phyloP scores from a whole-genome alignment of 2,888 invertebrate genomes.

The Phragmatobia fuliginosa region DNA sequence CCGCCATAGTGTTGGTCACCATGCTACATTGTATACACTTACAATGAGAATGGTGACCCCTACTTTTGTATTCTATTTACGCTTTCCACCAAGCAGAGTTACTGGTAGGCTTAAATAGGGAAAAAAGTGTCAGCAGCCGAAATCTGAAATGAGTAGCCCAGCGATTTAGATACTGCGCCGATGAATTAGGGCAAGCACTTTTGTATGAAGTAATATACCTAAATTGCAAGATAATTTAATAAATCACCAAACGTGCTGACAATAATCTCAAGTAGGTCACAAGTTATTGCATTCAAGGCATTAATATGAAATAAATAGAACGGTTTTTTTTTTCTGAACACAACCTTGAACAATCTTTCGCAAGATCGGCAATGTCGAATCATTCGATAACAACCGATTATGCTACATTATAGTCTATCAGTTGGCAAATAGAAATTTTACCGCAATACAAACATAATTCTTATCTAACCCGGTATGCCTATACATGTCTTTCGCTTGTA shows the following conservation, averaged over 20 bases:
- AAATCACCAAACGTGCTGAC: slow-evolving; percentile 14
- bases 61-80: no score
- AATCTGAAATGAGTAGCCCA: no score
- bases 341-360: slow-evolving; percentile 16
- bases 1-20: no score
- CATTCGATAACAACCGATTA: slow-evolving; percentile 6
- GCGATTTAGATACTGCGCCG: no score
- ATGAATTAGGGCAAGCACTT: no score
- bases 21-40: no score
- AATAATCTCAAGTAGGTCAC: slow-evolving; percentile 13
- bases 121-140: no score
- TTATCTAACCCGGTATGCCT: background rate
- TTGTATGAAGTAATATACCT: slow-evolving; percentile 26
- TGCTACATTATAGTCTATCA: background rate
- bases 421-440: background rate
- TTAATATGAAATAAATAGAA: slow-evolving; percentile 15
- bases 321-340: slow-evolving; percentile 15
- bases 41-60: no score
- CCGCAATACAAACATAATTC: background rate
- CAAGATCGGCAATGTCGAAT: slow-evolving; percentile 9
- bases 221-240: slow-evolving; percentile 40
- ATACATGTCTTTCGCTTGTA: background rate
- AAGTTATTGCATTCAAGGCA: slow-evolving; percentile 9
- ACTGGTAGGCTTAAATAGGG: no score
- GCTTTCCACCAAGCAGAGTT: no score